These are phyloP conservation scores for Montipora foliosa DNA, from an alignment of 64 coral and sea anemone genomes.

Conservation along the genomic window DNA sequence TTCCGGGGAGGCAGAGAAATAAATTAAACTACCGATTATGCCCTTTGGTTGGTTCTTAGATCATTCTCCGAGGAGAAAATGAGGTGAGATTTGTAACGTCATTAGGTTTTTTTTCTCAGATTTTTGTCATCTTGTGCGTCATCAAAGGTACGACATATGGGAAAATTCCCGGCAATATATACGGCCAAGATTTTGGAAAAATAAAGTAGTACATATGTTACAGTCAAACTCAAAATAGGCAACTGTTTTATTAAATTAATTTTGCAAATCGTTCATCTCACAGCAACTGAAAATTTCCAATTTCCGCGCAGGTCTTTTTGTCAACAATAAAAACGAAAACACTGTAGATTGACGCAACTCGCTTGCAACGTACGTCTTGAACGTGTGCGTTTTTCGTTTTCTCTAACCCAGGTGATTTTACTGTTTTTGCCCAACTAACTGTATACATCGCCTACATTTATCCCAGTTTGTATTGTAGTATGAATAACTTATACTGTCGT, in stretches of 20 bases:
- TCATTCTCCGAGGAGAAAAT: neutral
- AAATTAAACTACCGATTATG: neutral
- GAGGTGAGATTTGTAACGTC: neutral
- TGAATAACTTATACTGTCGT: neutral
- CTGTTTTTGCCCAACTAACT: neutral
- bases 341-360: neutral
- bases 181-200: neutral
- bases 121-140: neutral
- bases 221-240: neutral
- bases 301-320: neutral
- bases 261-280: neutral
- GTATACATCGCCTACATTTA: neutral
- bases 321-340: neutral
- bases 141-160: neutral
- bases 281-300: neutral
- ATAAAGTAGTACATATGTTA: neutral
- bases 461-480: neutral
- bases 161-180: neutral
- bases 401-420: neutral
- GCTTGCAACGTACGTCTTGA: neutral
- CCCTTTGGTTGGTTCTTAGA: neutral
- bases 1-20: slow-evolving; percentile 25
- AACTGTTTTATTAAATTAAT: neutral
- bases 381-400: neutral
- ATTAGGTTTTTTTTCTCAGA: neutral